Conservation (phyloP, 2,888 invertebrate genomes). For the Lagria hirta region DNA sequence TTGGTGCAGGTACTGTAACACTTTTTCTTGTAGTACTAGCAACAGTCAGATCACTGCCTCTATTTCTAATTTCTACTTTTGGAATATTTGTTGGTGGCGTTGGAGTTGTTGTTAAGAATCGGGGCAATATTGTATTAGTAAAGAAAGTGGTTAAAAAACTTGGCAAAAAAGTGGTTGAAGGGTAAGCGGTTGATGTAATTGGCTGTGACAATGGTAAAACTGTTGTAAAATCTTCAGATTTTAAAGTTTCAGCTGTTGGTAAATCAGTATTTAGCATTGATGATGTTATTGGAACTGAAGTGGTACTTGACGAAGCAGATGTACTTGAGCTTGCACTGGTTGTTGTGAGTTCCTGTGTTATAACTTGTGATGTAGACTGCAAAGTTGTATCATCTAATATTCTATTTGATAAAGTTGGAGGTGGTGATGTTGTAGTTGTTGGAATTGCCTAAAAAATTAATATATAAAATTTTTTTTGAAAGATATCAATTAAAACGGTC, state of each 20-base stretch:
- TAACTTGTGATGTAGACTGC: background rate
- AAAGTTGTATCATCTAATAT: slow-evolving; percentile 23
- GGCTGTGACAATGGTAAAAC: slow-evolving; percentile 11
- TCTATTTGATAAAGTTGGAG: slow-evolving; percentile 22
- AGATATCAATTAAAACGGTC: no score
- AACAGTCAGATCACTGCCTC: slow-evolving; percentile 5
- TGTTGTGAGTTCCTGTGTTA: slow-evolving; percentile 5
- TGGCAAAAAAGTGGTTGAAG: slow-evolving; percentile 39
- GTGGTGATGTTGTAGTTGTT: slow-evolving; percentile 17
- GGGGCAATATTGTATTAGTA: slow-evolving; percentile 32
- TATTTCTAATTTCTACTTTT: slow-evolving; percentile 6
- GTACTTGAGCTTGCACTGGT: slow-evolving; percentile 4
- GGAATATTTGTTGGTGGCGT: slow-evolving; percentile 24
- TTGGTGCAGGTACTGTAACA: slow-evolving; percentile 3
- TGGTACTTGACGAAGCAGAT: slow-evolving; percentile 16
- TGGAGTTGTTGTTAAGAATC: slow-evolving; percentile 24
- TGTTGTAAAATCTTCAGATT: slow-evolving; percentile 12
- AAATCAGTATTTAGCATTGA: slow-evolving; percentile 29
- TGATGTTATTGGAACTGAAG: slow-evolving; percentile 36
- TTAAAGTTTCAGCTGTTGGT: slow-evolving; percentile 29
- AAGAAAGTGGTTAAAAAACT: slow-evolving; percentile 33
- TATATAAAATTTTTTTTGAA: no score
- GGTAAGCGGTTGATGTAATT: slow-evolving; percentile 45
- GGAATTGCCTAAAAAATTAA: no score
- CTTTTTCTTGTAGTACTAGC: slow-evolving; percentile 13